Evolutionary conservation across 2,888 invertebrate species (phyloP), one percentile per base, ranked within the genome.

Genomic region (Perithous albicinctus): DNA sequence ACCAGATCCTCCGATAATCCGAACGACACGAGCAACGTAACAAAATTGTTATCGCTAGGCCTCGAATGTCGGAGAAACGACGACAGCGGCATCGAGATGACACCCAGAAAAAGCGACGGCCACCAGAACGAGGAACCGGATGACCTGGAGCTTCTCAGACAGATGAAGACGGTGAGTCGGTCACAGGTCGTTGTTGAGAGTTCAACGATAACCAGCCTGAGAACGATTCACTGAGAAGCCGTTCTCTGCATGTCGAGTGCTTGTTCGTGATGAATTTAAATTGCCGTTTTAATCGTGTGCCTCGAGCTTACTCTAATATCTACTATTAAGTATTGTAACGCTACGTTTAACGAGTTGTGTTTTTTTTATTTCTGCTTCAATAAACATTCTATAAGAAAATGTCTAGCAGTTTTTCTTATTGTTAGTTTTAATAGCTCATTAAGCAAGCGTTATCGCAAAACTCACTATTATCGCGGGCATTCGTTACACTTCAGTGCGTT

Each of bases 111-210:
- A 78, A 90, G 84, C 43, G 84, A 86, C 70, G 75, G 84, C 10
- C 61, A 35, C 29, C 78, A 78, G 8, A 66, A 72, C 26, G 84
- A 86, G 10, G 84, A 90, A 15, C 12, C 80, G 0, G 93, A 93
- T 38, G 91, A 90, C 12, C 91, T 91, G 32, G 93, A 93, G 67
- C 90, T 94, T 61, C 85, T 92, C 85, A 90, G 88, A 66, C 90
- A 91, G 78, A 89, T 94, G 88, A 93, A 93, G 86, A 93, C 93
- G 94, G 94, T 94, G 92, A 93, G 93, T 93, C 87, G 89, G 69
- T 86, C 87, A 82, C 91, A 90, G 29, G 83, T 66, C 51, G 35
- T 80, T 29, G 59, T 82, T 29, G 81, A 85, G 48, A 82, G 29
- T 73, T 66, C 82, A 38, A 66, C 81, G 72, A 72, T 66, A 54